phyloP scores from a whole-genome alignment of 2,113 vertebrate species.

The Oryctolagus cuniculus region DNA sequence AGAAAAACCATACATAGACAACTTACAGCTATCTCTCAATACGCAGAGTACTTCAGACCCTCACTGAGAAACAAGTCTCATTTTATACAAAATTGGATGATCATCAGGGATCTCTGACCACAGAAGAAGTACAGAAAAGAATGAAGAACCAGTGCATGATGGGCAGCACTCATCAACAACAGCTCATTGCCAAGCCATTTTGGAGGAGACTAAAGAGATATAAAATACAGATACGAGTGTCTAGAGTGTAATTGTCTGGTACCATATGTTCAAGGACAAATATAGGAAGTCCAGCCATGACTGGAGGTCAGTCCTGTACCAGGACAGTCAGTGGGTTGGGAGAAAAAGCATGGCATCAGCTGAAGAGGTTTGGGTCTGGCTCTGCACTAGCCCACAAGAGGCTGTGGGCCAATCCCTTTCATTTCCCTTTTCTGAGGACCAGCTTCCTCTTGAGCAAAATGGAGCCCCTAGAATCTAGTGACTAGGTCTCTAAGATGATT shows the following conservation, averaged over 20 bases:
- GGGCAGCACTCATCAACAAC: background rate
- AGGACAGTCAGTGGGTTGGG: background rate
- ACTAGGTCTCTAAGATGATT: constrained; percentile 55
- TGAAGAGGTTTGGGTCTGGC: constrained; percentile 15
- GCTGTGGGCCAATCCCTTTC: constrained; percentile 21
- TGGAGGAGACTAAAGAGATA: background rate
- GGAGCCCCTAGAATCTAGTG: constrained; percentile 21
- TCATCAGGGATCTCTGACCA: constrained; percentile 29
- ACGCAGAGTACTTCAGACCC: background rate
- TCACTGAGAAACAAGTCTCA: background rate
- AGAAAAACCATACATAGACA: background rate
- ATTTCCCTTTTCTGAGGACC: constrained; percentile 65
- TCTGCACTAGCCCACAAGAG: background rate
- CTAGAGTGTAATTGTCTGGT: background rate
- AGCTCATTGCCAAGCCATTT: background rate
- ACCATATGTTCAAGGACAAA: background rate
- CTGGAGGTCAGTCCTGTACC: background rate
- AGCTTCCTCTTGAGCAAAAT: constrained; percentile 70
- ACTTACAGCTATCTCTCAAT: background rate
- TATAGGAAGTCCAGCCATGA: background rate
- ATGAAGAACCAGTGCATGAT: background rate
- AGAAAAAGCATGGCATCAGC: background rate
- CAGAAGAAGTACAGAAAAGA: background rate
- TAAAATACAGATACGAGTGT: background rate
- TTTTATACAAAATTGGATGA: background rate